phyloP scores from a whole-genome alignment of 1,140 invertebrate species.

The Cryptotermes secundus region DNA sequence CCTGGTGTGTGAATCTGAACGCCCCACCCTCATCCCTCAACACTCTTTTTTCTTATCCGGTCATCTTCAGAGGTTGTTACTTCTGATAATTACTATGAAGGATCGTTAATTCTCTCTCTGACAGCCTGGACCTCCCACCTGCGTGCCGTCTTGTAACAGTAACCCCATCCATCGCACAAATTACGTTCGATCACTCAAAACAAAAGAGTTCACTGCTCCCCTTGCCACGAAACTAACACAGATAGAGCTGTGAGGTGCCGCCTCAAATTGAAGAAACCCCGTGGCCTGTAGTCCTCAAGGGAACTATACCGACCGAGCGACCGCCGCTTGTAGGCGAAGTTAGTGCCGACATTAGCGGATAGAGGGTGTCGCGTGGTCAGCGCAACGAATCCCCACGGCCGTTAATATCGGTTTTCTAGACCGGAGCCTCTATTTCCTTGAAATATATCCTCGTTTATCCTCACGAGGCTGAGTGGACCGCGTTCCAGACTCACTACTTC shows the following conservation, averaged over 20 bases:
- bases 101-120: conserved; percentile 2
- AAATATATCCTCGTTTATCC: too few relatives aligned
- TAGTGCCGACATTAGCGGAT: too few relatives aligned
- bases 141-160: neutral
- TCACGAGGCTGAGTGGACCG: too few relatives aligned
- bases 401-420: too few relatives aligned
- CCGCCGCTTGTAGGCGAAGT: too few relatives aligned
- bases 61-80: neutral
- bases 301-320: too few relatives aligned
- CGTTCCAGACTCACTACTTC: too few relatives aligned
- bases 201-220: neutral
- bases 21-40: neutral
- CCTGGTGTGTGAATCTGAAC: neutral
- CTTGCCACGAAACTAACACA: neutral
- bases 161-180: neutral
- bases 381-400: too few relatives aligned
- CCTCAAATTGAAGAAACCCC: too few relatives aligned
- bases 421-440: too few relatives aligned
- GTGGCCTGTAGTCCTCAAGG: too few relatives aligned
- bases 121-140: neutral
- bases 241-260: neutral
- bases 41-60: neutral
- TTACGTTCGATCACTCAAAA: neutral
- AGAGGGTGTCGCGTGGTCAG: too few relatives aligned
- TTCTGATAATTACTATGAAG: neutral